Conservation (phyloP, 2,113 vertebrate species). For the Chaenogobius annularis region DNA sequence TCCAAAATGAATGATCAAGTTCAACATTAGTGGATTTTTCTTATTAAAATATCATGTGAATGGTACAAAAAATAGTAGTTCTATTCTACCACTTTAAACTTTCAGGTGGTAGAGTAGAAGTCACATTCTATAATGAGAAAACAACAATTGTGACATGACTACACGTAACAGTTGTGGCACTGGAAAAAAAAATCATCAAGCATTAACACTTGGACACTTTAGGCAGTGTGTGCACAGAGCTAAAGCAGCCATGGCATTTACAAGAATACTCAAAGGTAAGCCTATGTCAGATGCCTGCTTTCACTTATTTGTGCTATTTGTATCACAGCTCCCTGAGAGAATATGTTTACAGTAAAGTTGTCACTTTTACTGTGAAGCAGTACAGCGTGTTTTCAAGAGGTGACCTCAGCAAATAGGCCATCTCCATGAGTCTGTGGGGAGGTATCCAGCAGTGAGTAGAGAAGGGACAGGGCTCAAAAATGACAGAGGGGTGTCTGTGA, state of each 20-base stretch:
- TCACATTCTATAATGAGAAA: neutral
- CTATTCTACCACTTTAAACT: neutral
- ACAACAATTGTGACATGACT: conserved; percentile 35
- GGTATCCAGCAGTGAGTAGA: conserved; percentile 22
- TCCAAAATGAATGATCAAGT: neutral
- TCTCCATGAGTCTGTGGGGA: conserved; percentile 40
- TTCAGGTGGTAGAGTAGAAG: neutral
- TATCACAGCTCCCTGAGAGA: conserved; percentile 12
- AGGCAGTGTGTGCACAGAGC: conserved; percentile 15
- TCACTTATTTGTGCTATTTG: conserved; percentile 18
- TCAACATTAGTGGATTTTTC: neutral
- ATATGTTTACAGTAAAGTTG: conserved; percentile 32
- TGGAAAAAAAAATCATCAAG: conserved; percentile 24
- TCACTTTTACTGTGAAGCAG: conserved; percentile 15
- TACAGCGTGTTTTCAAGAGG: conserved; percentile 29
- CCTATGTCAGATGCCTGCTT: conserved; percentile 16
- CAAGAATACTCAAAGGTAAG: conserved; percentile 25
- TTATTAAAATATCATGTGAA: neutral
- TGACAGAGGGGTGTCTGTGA: conserved; percentile 40
- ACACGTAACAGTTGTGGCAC: conserved; percentile 22
- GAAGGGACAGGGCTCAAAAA: conserved; percentile 40
- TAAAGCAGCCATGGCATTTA: conserved; percentile 39
- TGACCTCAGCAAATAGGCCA: conserved; percentile 43
- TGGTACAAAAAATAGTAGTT: neutral
- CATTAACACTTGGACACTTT: conserved; percentile 41